Evolutionary conservation across 2,888 invertebrate genomes (phyloP).

Genomic region (Chrysolina haemoptera): DNA sequence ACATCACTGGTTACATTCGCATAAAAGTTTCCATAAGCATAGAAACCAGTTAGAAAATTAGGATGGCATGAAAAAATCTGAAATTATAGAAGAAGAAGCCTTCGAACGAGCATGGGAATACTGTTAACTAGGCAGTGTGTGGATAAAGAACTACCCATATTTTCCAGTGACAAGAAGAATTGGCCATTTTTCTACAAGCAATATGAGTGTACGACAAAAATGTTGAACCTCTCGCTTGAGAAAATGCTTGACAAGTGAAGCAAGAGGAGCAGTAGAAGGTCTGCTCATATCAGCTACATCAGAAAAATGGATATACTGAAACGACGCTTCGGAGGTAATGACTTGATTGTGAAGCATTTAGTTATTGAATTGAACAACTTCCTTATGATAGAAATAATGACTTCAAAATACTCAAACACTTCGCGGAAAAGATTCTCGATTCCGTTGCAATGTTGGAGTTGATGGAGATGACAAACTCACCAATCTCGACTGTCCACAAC

Average conservation of each 20-base stretch:
- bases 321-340: too few species aligned
- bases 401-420: background rate
- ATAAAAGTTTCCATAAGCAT: background rate
- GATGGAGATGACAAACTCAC: background rate
- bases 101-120: background rate
- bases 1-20: background rate
- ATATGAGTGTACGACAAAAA: background rate
- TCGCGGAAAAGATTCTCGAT: background rate
- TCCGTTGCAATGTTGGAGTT: background rate
- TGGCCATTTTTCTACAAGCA: slow-evolving; percentile 1
- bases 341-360: too few species aligned
- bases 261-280: slow-evolving; percentile 1
- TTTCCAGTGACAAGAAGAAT: background rate
- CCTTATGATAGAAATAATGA: background rate
- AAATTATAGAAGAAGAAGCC: background rate
- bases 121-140: background rate
- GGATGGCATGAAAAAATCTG: background rate
- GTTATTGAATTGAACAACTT: too few species aligned
- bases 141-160: background rate
- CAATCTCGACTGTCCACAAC: background rate
- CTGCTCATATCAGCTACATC: background rate
- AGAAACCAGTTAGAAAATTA: background rate
- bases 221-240: background rate
- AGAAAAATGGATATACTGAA: too few species aligned
- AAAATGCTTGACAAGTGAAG: background rate